Conservation (phyloP, 2,888 invertebrate genomes). For the Arge pagana region DNA sequence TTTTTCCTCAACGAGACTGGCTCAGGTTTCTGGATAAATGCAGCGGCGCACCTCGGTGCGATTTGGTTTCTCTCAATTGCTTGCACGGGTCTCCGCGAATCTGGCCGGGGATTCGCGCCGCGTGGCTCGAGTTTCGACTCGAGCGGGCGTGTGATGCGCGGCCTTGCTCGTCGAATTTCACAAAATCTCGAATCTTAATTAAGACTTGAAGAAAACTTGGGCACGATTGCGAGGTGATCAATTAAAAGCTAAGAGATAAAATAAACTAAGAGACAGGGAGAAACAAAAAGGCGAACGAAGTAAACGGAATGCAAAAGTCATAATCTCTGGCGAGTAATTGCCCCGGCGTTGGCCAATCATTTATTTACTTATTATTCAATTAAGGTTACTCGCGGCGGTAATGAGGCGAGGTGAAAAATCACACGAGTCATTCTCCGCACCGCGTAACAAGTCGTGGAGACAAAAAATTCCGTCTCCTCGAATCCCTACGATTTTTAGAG, state of each 20-base stretch:
- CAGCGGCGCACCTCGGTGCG: too few relatives aligned
- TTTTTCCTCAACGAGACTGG: too few relatives aligned
- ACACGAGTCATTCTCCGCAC: too few relatives aligned
- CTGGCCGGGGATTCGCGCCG: neutral
- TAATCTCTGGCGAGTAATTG: too few relatives aligned
- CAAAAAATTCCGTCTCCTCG: too few relatives aligned
- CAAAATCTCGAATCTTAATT: conserved; percentile 13
- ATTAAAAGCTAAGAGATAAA: neutral
- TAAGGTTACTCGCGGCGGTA: too few relatives aligned
- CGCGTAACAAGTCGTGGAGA: too few relatives aligned
- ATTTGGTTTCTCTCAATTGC: conserved; percentile 8
- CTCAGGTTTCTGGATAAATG: too few relatives aligned
- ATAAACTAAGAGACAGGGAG: neutral
- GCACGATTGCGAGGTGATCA: conserved; percentile 1
- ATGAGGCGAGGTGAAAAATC: too few relatives aligned
- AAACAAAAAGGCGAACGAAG: neutral
- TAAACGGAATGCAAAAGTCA: neutral
- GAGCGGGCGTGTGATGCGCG: neutral
- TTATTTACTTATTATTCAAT: conserved; percentile 12
- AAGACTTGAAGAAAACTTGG: conserved; percentile 6
- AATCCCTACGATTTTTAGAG: too few relatives aligned
- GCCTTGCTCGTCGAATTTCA: conserved; percentile 15
- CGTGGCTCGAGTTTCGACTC: conserved; percentile 2
- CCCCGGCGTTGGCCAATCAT: conserved; percentile 6
- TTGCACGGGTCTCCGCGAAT: neutral